A percentile compares a stretch with the other conserved stretches of the same genome.
phyloP scores from a whole-genome alignment of 2,888 invertebrate species.

The Cyaniris semiargus region DNA sequence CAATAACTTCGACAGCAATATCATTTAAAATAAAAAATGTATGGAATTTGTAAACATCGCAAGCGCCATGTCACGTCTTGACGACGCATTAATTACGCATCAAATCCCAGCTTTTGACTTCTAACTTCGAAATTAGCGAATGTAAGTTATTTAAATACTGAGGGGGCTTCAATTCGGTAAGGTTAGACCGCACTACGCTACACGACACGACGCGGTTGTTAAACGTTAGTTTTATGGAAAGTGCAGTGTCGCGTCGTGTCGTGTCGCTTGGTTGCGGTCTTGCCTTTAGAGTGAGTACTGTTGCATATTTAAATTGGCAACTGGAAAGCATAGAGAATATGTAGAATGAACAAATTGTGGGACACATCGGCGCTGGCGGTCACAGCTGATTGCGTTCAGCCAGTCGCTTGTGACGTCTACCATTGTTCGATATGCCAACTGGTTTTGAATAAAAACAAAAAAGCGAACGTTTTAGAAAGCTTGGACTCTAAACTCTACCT shows the following conservation, averaged over 20 bases:
- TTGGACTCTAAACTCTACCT: background rate
- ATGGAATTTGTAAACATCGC: too few relatives aligned
- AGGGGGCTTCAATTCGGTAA: background rate
- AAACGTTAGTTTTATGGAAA: too few relatives aligned
- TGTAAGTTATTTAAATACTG: background rate
- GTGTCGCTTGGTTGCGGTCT: too few relatives aligned
- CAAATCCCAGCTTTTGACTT: background rate
- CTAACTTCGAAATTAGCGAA: background rate
- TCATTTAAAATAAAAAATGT: too few relatives aligned
- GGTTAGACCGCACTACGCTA: too few relatives aligned
- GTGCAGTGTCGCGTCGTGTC: too few relatives aligned
- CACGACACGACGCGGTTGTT: too few relatives aligned
- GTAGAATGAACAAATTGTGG: constrained; percentile 24
- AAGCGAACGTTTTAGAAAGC: constrained; percentile 1
- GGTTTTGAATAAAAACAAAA: constrained; percentile 1
- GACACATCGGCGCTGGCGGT: constrained; percentile 4
- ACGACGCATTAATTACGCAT: too few relatives aligned
- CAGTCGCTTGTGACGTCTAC: constrained; percentile 18
- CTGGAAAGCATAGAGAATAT: constrained; percentile 28
- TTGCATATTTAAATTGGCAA: constrained; percentile 17
- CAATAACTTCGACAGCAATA: too few relatives aligned
- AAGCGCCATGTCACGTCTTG: too few relatives aligned
- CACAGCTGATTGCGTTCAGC: constrained; percentile 14
- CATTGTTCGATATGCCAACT: constrained; percentile 20
- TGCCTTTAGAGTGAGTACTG: too few relatives aligned